Percentiles rank a stretch among this genome's conserved stretches.
phyloP scores from a whole-genome alignment of 1,140 invertebrate species.

The Drosophila gunungcola region DNA sequence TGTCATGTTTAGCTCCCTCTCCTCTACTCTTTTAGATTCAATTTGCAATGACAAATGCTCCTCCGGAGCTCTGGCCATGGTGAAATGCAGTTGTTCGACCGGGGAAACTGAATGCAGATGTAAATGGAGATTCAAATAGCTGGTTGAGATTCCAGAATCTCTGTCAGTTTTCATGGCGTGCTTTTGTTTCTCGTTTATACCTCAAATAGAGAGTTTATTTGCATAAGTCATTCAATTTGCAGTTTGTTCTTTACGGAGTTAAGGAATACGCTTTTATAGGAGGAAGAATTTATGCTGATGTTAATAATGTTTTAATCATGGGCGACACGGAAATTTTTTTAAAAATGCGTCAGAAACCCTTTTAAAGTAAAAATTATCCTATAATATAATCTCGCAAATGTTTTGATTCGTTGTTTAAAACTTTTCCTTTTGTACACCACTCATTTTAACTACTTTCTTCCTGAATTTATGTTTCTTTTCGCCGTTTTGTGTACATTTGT shows the following conservation, averaged over 20 bases:
- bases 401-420: constrained; percentile 28
- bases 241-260: background rate
- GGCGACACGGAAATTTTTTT: too few relatives aligned
- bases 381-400: constrained; percentile 4
- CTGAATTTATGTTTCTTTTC: constrained; percentile 31
- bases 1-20: constrained; percentile 62
- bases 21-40: constrained; percentile 21
- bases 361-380: too few relatives aligned
- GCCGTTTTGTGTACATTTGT: constrained; percentile 37
- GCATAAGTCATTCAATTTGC: constrained; percentile 21
- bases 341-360: too few relatives aligned
- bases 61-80: constrained; percentile 17
- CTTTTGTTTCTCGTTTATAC: background rate
- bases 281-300: background rate
- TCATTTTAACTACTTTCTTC: constrained; percentile 37
- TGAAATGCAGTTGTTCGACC: constrained; percentile 18
- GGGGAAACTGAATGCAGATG: constrained; percentile 13
- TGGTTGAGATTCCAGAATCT: constrained; percentile 35
- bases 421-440: constrained; percentile 21
- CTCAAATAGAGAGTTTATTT: constrained; percentile 33
- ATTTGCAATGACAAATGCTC: constrained; percentile 44
- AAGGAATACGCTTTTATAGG: too few relatives aligned
- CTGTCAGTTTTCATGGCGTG: constrained; percentile 5
- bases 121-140: constrained; percentile 51
- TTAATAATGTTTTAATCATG: too few relatives aligned